Percentiles rank a stretch among this genome's conserved stretches.
Conservation (phyloP, 30 jellyfish, hydroid and myxozoan genomes). For the Hydractinia symbiolongicarpus region DNA sequence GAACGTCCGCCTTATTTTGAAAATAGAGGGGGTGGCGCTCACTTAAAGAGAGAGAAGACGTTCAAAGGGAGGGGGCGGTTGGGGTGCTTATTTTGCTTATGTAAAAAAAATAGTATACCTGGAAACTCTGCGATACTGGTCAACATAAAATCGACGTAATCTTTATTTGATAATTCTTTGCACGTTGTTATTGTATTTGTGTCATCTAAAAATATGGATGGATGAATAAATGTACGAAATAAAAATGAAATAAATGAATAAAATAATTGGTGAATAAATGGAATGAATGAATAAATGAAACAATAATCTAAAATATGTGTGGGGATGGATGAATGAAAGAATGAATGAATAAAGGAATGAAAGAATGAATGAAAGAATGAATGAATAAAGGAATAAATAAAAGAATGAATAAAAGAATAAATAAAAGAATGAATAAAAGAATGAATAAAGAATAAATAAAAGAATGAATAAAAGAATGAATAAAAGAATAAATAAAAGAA, state of each 20-base stretch:
- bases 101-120: conserved; percentile 33
- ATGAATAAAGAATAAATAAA: too few relatives aligned
- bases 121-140: conserved; percentile 93
- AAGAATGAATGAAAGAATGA: too few relatives aligned
- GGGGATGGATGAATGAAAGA: not conserved
- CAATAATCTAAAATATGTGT: too few relatives aligned
- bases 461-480: too few relatives aligned
- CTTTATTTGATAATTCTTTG: conserved; percentile 43
- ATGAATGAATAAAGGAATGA: too few relatives aligned
- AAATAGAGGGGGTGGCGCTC: too few relatives aligned
- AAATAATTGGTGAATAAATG: not conserved
- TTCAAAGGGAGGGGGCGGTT: conserved; percentile 1
- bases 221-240: not conserved
- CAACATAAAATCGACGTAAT: conserved; percentile 78
- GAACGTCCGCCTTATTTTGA: too few relatives aligned
- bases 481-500: too few relatives aligned
- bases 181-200: conserved; percentile 38
- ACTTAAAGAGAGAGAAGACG: too few relatives aligned
- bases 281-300: not conserved
- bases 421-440: too few relatives aligned
- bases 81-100: not conserved
- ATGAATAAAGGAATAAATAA: too few relatives aligned
- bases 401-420: too few relatives aligned
- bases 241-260: not conserved
- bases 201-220: conserved; percentile 9